Base-by-base conservation (phyloP, 2,888 invertebrate genomes). In the Ditula angustiorana region DNA sequence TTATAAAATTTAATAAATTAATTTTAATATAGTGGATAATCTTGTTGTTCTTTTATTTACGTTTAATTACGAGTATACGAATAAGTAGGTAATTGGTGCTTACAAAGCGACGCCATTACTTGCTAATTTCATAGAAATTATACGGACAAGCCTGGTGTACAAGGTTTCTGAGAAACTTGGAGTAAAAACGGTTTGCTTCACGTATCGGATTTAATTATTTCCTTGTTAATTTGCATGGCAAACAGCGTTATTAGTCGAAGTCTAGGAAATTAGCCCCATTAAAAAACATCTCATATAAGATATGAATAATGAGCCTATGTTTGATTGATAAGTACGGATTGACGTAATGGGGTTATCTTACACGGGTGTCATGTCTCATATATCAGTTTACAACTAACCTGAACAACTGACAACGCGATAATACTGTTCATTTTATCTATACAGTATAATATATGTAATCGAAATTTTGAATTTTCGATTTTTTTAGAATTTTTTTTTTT, bases 41-140 rank as follows among this genome's bases (percentile, higher is more conserved):
- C 23, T 46, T 46, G 4, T 1, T 21, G 1, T 21, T 23, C 11
- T 46, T 3, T 19, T 41, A 19, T 13, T 19, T 28, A 7, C 16
- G 28, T 47, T 26, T 11, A 11, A 46, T 2, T 7, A 50, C 16
- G 5, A 44, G 21, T 30, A 16, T 8, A 21, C 21, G 11, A 30
- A 50, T 21, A 30, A 50, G 30, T 50, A 21, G 11, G 50, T 21
- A 33, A 30, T 50, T 50, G 30, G 16, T 3, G 11, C 30, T 10
- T 30, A 50, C 50, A 50, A 50, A 33, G 30, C 21, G 21, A 11
- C 5, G 30, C 11, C 8, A 33, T 50, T 50, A 50, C 19, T 50
- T 30, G 50, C 30, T 50, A 33, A 50, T 50, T 50, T 33, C 30
- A 50, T 11, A 50, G 50, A 33, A 21, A 28, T 30, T 28, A 50